phyloP scores from a whole-genome alignment of 2,888 invertebrate genomes.

The Alloplasta piceator region DNA sequence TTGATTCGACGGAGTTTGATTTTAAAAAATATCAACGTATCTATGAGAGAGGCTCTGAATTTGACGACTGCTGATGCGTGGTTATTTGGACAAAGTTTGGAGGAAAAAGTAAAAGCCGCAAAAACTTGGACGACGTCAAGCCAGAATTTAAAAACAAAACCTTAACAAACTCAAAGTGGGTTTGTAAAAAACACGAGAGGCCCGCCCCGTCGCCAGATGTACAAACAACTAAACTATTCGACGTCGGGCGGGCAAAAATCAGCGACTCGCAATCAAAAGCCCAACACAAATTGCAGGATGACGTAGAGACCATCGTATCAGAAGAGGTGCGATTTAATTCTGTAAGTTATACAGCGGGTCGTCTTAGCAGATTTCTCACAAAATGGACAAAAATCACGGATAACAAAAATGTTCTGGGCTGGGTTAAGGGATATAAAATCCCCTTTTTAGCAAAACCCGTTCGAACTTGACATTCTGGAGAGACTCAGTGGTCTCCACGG shows the following conservation, averaged over 20 bases:
- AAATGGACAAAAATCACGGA: constrained; percentile 30
- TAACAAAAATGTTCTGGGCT: constrained; percentile 22
- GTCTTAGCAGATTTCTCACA: constrained; percentile 3
- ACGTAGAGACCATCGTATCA: constrained; percentile 16
- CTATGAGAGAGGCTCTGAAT: constrained; percentile 37
- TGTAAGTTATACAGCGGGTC: constrained; percentile 24
- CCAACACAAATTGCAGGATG: background rate
- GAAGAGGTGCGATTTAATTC: constrained; percentile 13
- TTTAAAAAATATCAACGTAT: constrained; percentile 39
- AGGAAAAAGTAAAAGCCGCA: constrained; percentile 35
- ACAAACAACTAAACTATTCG: background rate
- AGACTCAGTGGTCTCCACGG: constrained; percentile 1
- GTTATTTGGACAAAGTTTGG: constrained; percentile 49
- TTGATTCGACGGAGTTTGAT: constrained; percentile 34
- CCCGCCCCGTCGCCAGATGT: constrained; percentile 31
- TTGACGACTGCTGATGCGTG: constrained; percentile 32
- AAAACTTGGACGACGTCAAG: constrained; percentile 30
- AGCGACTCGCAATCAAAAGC: constrained; percentile 5
- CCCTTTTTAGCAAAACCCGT: constrained; percentile 24
- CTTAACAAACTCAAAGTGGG: background rate
- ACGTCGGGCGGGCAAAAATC: constrained; percentile 21
- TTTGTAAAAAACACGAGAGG: constrained; percentile 58
- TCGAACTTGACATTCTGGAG: background rate
- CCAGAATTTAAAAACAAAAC: constrained; percentile 27
- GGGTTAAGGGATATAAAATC: constrained; percentile 38